Evolutionary conservation across 2,888 invertebrate genomes (phyloP).

Genomic region (Deroplatys truncata): DNA sequence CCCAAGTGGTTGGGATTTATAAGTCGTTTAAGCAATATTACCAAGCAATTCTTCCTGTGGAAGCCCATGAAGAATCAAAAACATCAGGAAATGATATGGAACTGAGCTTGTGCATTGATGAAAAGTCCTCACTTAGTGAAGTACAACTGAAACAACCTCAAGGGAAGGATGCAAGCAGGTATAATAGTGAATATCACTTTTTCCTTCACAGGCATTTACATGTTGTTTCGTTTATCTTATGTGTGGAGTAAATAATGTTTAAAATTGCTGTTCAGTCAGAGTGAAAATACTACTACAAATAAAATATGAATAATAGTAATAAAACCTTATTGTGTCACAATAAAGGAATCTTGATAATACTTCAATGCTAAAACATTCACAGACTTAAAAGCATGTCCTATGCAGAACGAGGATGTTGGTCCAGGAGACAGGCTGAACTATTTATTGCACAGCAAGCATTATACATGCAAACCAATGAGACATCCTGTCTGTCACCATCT

Average conservation of each 20-base stretch:
- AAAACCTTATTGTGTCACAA: too few species aligned
- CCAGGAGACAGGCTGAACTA: slow-evolving; percentile 82
- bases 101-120: slow-evolving; percentile 20
- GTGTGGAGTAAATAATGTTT: too few species aligned
- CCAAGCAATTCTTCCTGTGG: slow-evolving; percentile 16
- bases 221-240: background rate
- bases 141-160: background rate
- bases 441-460: slow-evolving; percentile 85
- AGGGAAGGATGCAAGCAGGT: background rate
- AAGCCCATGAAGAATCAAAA: background rate
- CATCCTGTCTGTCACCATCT: slow-evolving; percentile 69
- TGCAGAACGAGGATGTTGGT: slow-evolving; percentile 55
- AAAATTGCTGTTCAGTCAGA: too few species aligned
- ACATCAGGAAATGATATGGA: slow-evolving; percentile 18
- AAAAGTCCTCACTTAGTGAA: background rate
- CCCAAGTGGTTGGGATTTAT: slow-evolving; percentile 72
- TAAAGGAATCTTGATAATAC: too few species aligned
- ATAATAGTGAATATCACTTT: background rate
- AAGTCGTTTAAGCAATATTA: slow-evolving; percentile 69
- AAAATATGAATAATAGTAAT: too few species aligned
- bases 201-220: background rate
- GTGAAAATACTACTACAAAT: too few species aligned
- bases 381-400: background rate
- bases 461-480: slow-evolving; percentile 75
- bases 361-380: background rate